Evolutionary conservation across 2,797 vertebrate genomes (phyloP), one percentile per base, ranked within the genome.

Genomic region (Tangara arthus): DNA sequence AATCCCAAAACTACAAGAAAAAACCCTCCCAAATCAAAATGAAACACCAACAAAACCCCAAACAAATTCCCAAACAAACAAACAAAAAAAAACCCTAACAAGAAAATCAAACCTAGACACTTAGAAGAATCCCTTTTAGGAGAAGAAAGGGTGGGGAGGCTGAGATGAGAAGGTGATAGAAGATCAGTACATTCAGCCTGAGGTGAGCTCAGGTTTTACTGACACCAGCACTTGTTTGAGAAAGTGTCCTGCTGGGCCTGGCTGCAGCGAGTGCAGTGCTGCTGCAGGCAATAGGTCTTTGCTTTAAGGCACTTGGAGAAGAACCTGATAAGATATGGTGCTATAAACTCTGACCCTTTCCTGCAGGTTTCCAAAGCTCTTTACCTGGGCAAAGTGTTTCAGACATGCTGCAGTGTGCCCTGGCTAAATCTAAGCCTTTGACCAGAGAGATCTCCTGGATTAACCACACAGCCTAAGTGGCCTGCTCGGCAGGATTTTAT

Each of bases 371-470:
- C 83, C 53, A 80, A 84, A 95, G 52, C 81, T 71, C 61, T 86
- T 89, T 90, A 90, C 65, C 50, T 61, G 42, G 55, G 56, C 56
- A 65, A 57, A 82, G 47, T 23, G 69, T 57, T 91, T 86, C 80
- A 94, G 85, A 68, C 24, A 27, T 55, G n/a, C 46, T 83, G 23
- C 41, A 87, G 53, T 15, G 15, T 61, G 35, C 42, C 69, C 73
- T 26, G 50, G 68, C 68, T 89, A 94, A 95, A 89, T 26, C 65
- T 76, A 85, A 96, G 87, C 72, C 78, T 92, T 94, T 95, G 89
- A 95, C 88, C 83, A 72, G 42, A 71, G 76, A 81, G 42, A 89
- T 42, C 56, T 86, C n/a, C 63, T 56, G 84, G 88, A 91, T 95
- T 94, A 96, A 86, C 44, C 66, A 77, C 1, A 0, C 19, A 87